These are phyloP conservation scores for Acronicta psi DNA, from an alignment of 2,888 invertebrate genomes.

Conservation along the genomic window DNA sequence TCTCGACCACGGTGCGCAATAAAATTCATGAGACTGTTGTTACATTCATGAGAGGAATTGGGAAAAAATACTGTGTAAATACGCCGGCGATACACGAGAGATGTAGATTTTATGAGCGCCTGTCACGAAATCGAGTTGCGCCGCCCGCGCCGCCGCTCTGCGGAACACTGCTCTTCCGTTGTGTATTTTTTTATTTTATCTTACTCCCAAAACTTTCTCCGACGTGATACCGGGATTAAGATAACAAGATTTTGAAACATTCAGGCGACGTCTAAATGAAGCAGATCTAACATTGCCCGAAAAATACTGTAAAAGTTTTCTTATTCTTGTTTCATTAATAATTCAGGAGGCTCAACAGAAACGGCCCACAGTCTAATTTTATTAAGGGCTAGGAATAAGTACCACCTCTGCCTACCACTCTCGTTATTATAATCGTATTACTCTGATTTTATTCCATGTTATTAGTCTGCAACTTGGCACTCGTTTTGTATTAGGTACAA, in stretches of 20 bases:
- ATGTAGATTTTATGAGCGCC: slow-evolving; percentile 61
- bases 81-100: slow-evolving; percentile 61
- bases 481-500: slow-evolving; percentile 8
- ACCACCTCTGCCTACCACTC: slow-evolving; percentile 35
- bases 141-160: slow-evolving; percentile 11
- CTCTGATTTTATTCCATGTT: slow-evolving; percentile 30
- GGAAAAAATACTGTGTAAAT: slow-evolving; percentile 67
- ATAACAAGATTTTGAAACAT: slow-evolving; percentile 53
- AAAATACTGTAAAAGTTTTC: slow-evolving; percentile 49
- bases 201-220: slow-evolving; percentile 33
- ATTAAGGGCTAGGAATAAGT: slow-evolving; percentile 40
- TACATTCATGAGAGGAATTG: slow-evolving; percentile 63
- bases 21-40: slow-evolving; percentile 75
- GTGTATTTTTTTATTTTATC: slow-evolving; percentile 39
- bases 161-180: slow-evolving; percentile 12
- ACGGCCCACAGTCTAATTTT: slow-evolving; percentile 42
- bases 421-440: slow-evolving; percentile 39
- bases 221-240: slow-evolving; percentile 47
- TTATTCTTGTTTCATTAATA: slow-evolving; percentile 51
- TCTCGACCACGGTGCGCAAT: slow-evolving; percentile 61
- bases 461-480: slow-evolving; percentile 23
- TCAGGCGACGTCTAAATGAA: slow-evolving; percentile 45
- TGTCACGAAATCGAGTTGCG: slow-evolving; percentile 45
- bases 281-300: slow-evolving; percentile 41
- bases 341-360: slow-evolving; percentile 47